Evolutionary conservation across 2,888 invertebrate genomes (phyloP).

Genomic region (Torymus auratus): DNA sequence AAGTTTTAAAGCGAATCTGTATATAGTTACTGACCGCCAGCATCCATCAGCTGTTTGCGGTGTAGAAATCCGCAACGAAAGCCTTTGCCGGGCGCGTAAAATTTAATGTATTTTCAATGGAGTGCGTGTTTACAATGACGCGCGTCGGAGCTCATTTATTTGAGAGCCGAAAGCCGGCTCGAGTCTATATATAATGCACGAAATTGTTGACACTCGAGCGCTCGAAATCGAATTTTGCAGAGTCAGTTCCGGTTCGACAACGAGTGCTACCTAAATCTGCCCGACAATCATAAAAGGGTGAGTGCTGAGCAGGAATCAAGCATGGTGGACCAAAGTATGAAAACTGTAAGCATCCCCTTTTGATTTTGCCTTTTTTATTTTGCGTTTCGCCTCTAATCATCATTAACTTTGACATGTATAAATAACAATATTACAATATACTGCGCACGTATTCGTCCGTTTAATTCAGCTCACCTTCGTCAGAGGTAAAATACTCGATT

Average conservation of each 20-base stretch:
- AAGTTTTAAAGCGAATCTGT: no score
- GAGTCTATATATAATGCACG: no score
- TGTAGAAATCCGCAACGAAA: no score
- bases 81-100: no score
- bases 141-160: no score
- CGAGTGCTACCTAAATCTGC: slow-evolving; percentile 98
- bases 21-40: no score
- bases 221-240: slow-evolving; percentile 78
- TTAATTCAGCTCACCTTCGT: slow-evolving; percentile 68
- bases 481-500: slow-evolving; percentile 67
- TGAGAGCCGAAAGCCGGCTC: no score
- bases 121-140: no score
- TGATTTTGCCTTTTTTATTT: slow-evolving; percentile 58
- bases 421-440: neutral
- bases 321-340: slow-evolving; percentile 80
- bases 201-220: no score
- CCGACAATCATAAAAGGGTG: slow-evolving; percentile 99
- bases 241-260: slow-evolving; percentile 99
- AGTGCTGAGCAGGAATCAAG: slow-evolving; percentile 80
- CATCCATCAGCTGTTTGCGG: slow-evolving; percentile 45
- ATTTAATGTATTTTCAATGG: no score
- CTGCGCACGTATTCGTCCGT: slow-evolving; percentile 64
- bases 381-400: slow-evolving; percentile 56
- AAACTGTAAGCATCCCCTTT: slow-evolving; percentile 83
- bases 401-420: slow-evolving; percentile 61